Conservation (phyloP, 2,797 vertebrate genomes). For the Furcifer pardalis region DNA sequence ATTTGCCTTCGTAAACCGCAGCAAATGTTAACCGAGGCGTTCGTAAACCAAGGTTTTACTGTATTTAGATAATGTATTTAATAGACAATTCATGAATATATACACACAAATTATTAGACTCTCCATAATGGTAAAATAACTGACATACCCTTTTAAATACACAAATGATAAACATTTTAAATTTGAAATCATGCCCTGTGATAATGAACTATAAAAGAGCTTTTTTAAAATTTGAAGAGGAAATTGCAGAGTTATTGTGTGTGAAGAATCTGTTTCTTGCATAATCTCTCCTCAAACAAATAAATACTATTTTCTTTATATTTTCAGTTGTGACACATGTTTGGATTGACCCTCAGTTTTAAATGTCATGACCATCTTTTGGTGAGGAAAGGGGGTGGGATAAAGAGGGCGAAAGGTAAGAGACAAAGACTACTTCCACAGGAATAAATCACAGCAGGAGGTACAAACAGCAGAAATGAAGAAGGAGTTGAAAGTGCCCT, state of each 20-base stretch:
- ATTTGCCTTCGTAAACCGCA: too few relatives aligned
- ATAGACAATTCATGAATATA: background rate
- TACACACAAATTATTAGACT: too few relatives aligned
- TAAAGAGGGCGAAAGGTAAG: background rate
- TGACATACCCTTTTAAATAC: background rate
- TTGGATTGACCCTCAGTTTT: background rate
- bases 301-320: background rate
- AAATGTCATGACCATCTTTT: background rate
- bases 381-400: too few relatives aligned
- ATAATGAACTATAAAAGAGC: background rate
- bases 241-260: background rate
- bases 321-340: background rate
- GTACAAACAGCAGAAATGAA: background rate
- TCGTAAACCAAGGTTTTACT: too few relatives aligned
- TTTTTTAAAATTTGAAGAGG: background rate
- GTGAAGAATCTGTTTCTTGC: background rate
- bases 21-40: too few relatives aligned
- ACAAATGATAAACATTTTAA: background rate
- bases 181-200: background rate
- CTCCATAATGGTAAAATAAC: background rate
- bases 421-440: background rate
- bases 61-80: background rate
- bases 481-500: too few relatives aligned
- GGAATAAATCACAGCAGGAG: background rate
- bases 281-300: background rate